Percentiles rank a stretch among this genome's conserved stretches.
Conservation (phyloP, 2,113 vertebrate species). For the Phycodurus eques region DNA sequence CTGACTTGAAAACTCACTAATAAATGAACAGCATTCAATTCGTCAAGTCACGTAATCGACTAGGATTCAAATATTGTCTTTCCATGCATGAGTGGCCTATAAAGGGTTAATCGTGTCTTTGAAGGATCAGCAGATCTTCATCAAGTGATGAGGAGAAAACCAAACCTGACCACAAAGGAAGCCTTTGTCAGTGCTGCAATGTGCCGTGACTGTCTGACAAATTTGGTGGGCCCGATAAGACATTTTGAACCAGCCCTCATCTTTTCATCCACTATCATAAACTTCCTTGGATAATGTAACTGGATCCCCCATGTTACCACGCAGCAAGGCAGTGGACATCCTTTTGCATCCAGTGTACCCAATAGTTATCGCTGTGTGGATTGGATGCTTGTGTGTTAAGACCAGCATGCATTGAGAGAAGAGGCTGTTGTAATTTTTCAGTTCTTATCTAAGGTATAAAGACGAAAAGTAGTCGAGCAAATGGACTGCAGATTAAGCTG, state of each 20-base stretch:
- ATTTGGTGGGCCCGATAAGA: conserved; percentile 69
- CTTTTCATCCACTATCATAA: conserved; percentile 53
- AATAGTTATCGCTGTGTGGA: conserved; percentile 30
- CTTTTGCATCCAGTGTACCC: conserved; percentile 28
- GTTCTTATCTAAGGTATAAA: conserved; percentile 50
- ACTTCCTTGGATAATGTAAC: conserved; percentile 62
- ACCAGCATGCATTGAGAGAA: conserved; percentile 18
- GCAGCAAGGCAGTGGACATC: conserved; percentile 40
- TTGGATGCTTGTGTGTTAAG: conserved; percentile 16
- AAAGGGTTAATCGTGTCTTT: conserved; percentile 56
- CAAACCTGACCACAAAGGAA: conserved; percentile 63
- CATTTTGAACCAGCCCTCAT: conserved; percentile 54
- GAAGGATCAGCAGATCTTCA: conserved; percentile 62
- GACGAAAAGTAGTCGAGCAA: conserved; percentile 59
- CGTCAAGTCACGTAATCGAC: not conserved
- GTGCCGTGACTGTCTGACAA: conserved; percentile 76
- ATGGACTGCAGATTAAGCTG: conserved; percentile 65
- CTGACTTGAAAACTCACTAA: too few species aligned
- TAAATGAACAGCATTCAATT: not conserved
- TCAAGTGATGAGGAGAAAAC: conserved; percentile 48
- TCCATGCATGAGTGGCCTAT: not conserved
- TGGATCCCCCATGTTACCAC: conserved; percentile 66
- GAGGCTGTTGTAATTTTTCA: conserved; percentile 29
- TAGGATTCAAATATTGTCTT: not conserved
- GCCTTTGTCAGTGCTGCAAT: conserved; percentile 72